Base-by-base conservation (phyloP, 2,888 invertebrate genomes). In the Drosophila percnosoma region DNA sequence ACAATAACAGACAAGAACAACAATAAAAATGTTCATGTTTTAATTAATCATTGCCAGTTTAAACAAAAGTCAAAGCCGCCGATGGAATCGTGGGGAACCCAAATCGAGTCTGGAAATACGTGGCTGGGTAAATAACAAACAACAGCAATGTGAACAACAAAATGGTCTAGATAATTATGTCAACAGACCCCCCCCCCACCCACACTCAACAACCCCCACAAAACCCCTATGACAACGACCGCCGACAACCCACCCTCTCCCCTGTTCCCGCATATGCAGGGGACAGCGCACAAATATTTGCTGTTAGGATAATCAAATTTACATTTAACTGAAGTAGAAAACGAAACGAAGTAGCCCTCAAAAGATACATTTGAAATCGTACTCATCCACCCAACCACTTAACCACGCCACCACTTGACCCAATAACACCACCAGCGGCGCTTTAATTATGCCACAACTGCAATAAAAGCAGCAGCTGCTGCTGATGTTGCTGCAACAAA, bases 261-360 rank as follows among this genome's bases (percentile, higher is more conserved):
- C 40, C 31, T 24, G 38, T 11, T 27, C 21, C 11, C 11, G 61
- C 60, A 63, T 42, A 42, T 49, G 67, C 51, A 54, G 42, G 45
- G 68, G 67, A 75, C 61, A 55, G 24, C 49, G 60, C 27, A 63
- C 83, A 87, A 87, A 90, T 90, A 89, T 88, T 90, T 88, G 75
- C 78, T 54, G 42, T 79, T 72, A 68, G 82, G 78, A 87, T 88
- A 90, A 88, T 88, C 89, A 88, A 89, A 90, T 88, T 90, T 87
- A 81, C 88, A 90, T 88, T 88, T 87, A 66, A 69, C 65, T 78
- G 69, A 75, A 83, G 85, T 79, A 66, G 78, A 76, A 77, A 68
- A 68, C 71, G 68, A 72, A 65, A 66, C 48, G 49, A 29, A 55
- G 38, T 42, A 49, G 58, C n/a, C 54, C 62, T 58, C 38, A 42